Conservation (phyloP, 1,140 invertebrate species). For the Cepaea nemoralis region DNA sequence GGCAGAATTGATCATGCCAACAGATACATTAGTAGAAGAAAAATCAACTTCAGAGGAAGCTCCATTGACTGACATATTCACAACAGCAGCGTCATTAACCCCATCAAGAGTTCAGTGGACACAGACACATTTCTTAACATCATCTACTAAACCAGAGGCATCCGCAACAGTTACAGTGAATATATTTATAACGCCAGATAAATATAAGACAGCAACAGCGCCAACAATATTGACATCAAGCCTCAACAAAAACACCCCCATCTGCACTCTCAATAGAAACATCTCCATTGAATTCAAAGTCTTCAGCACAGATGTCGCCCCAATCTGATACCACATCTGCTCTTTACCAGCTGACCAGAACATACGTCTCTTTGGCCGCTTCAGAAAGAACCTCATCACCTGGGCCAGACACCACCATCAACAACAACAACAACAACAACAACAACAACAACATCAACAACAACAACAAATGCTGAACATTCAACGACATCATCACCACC, state of each 20-base stretch:
- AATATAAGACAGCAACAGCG: not conserved
- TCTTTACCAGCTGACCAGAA: not conserved
- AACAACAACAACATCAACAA: constrained; percentile 7
- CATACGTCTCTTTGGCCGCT: not conserved
- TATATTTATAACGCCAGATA: not conserved
- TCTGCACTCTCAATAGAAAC: constrained; percentile 10
- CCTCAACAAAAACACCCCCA: constrained; percentile 2
- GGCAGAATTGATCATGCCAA: not conserved
- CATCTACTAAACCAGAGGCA: too few relatives aligned
- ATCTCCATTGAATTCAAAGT: not conserved
- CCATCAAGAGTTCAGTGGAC: not conserved
- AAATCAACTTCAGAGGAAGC: not conserved
- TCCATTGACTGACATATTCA: constrained; percentile 13
- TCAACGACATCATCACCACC: not conserved
- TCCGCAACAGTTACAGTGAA: not conserved
- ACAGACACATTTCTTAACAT: too few relatives aligned
- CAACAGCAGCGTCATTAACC: not conserved
- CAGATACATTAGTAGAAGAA: not conserved
- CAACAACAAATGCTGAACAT: too few relatives aligned
- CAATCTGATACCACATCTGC: not conserved
- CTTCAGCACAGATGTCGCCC: not conserved
- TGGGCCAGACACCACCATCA: too few relatives aligned
- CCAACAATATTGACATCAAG: not conserved
- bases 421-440: constrained; percentile 22
- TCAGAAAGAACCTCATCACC: not conserved